Percentiles rank a stretch among this genome's conserved stretches.
Evolutionary conservation across 2,113 vertebrate genomes (phyloP).

Genomic region (Crotalus viridis): DNA sequence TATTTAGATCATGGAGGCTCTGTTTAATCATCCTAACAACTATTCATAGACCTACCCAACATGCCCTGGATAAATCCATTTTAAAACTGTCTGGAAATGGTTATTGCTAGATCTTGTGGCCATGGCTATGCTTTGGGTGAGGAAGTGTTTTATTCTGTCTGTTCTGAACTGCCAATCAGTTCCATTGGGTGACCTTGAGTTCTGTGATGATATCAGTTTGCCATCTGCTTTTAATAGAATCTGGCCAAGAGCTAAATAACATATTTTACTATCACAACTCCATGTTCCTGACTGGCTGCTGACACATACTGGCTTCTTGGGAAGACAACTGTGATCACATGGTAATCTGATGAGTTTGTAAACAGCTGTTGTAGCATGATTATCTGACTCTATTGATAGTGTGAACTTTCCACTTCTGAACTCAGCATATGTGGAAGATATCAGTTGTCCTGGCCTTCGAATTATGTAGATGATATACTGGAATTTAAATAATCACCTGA

Average conservation of each 20-base stretch:
- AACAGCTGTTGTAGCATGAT: background rate
- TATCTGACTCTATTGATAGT: background rate
- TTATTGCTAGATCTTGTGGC: background rate
- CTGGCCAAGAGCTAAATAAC: background rate
- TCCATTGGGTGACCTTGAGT: background rate
- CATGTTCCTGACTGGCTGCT: background rate
- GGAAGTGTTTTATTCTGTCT: background rate
- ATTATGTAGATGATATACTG: background rate
- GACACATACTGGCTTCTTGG: background rate
- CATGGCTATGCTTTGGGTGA: background rate
- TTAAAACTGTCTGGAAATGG: background rate
- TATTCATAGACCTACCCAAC: background rate
- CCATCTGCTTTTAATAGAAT: background rate
- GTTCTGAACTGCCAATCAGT: background rate
- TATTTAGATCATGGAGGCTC: background rate
- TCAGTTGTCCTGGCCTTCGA: background rate
- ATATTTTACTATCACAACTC: background rate
- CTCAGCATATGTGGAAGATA: background rate
- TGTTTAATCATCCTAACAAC: background rate
- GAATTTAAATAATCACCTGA: background rate
- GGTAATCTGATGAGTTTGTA: background rate
- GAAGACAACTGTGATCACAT: background rate
- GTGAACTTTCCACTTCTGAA: background rate
- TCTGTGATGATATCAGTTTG: background rate
- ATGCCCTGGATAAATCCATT: background rate